These are phyloP conservation scores for Drosophila pegasa DNA, from an alignment of 2,888 invertebrate genomes.

Conservation along the genomic window DNA sequence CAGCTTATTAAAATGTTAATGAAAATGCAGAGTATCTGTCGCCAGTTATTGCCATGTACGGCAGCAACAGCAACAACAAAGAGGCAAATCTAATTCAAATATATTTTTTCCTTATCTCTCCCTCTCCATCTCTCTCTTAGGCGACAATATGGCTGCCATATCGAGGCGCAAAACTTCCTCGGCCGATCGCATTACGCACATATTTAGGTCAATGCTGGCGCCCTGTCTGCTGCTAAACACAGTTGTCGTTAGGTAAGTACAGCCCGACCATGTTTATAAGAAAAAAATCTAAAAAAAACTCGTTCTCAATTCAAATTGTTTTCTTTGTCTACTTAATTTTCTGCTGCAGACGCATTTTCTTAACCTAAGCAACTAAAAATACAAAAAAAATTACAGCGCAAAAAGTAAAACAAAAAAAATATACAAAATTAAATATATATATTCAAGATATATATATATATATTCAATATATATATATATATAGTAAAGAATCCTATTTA, in stretches of 20 bases:
- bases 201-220: slow-evolving; percentile 84
- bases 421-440: slow-evolving; percentile 35
- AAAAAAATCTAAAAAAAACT: background rate
- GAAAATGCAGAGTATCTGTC: slow-evolving; percentile 49
- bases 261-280: background rate
- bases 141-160: slow-evolving; percentile 96
- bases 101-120: slow-evolving; percentile 20
- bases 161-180: slow-evolving; percentile 90
- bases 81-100: slow-evolving; percentile 57
- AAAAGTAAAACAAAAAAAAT: slow-evolving; percentile 5
- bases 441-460: slow-evolving; percentile 8
- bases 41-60: slow-evolving; percentile 29
- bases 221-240: slow-evolving; percentile 84
- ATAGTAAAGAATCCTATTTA: slow-evolving; percentile 72
- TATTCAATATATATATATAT: slow-evolving; percentile 24
- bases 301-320: slow-evolving; percentile 28
- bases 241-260: slow-evolving; percentile 83
- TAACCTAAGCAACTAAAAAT: slow-evolving; percentile 75
- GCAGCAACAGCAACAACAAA: background rate
- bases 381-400: slow-evolving; percentile 25
- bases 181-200: slow-evolving; percentile 84
- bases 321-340: slow-evolving; percentile 26
- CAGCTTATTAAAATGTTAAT: slow-evolving; percentile 72
- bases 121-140: slow-evolving; percentile 84
- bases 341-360: slow-evolving; percentile 77